phyloP scores from a whole-genome alignment of 92 coral and sea anemone species.

The Siderastrea siderea region DNA sequence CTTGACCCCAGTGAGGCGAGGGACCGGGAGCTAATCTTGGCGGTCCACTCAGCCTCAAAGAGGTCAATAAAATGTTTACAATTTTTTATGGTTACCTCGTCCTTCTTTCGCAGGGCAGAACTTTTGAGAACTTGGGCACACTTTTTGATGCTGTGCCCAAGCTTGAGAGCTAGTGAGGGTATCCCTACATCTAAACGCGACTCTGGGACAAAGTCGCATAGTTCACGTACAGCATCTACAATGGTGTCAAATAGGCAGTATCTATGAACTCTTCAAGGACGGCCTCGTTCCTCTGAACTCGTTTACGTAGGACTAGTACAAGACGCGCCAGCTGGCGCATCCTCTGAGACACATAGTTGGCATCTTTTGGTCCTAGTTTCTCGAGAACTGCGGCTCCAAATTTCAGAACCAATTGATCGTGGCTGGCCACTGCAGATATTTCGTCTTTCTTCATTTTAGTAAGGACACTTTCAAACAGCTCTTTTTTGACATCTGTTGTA shows the following conservation, averaged over 20 bases:
- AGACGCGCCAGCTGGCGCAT: constrained; percentile 59
- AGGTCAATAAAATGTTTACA: constrained; percentile 29
- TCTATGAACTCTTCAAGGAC: constrained; percentile 2
- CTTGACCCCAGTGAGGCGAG: constrained; percentile 41
- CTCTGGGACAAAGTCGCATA: neutral
- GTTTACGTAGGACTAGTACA: neutral
- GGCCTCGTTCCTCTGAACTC: neutral
- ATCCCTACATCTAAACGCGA: neutral
- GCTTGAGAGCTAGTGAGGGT: constrained; percentile 45
- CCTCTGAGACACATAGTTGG: constrained; percentile 52
- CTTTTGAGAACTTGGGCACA: constrained; percentile 41
- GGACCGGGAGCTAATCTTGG: constrained; percentile 38
- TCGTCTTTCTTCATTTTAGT: constrained; percentile 30
- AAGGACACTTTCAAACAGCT: neutral
- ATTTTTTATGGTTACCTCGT: neutral
- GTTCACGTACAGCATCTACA: neutral
- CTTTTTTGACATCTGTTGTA: neutral
- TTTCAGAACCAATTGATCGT: constrained; percentile 23
- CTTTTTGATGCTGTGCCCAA: constrained; percentile 32
- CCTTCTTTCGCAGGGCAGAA: constrained; percentile 25
- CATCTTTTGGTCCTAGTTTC: constrained; percentile 14
- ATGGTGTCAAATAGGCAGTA: constrained; percentile 28
- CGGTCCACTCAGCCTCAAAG: constrained; percentile 56
- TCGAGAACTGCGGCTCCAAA: constrained; percentile 43
- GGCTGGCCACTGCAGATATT: constrained; percentile 14